Base-by-base conservation (phyloP, 2,113 vertebrate genomes). In the Chamaea fasciata region DNA sequence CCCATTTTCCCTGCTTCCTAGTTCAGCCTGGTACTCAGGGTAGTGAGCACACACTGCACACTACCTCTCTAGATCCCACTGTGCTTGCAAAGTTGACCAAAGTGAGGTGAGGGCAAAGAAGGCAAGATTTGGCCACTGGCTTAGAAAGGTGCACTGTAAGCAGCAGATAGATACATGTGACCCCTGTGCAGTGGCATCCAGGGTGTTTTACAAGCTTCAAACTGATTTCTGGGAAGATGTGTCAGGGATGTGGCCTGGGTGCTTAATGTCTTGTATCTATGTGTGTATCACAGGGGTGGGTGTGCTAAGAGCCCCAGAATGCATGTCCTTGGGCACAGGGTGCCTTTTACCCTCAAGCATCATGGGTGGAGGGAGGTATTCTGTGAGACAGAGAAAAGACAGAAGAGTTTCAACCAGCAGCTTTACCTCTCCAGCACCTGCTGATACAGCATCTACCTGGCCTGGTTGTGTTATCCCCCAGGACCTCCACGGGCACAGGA, bases 111-210 rank as follows among this genome's bases (percentile, higher is more conserved):
- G 24, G 13, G 18, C 63, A 44, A 53, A 47, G 69, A 3, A 37
- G 52, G 4, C 31, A 41, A 56, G 14, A 27, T 79, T 78, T 83
- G 63, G 41, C 57, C 28, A 21, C 9, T 41, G 64, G 7, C 6
- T 70, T 83, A 33, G 31, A 64, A 55, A 64, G 41, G 11, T 37
- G 33, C 2, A 0, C 20, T 39, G 47, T 50, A 35, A 68, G 59
- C 50, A 80, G 57, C n/a, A 92, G 35, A 33, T 49, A 24, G 23
- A 12, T 7, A 13, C 0, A 0, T 41, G 44, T 71, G 73, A 42
- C 10, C 42, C 6, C 16, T 52, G n/a, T 2, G 3, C 70, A n/a
- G 20, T 0, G 3, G 17, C 4, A 1, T 52, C 20, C 7, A 6
- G 82, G 75, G 22, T 16, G 63, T 80, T 93, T 57, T 37, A 33